Evolutionary conservation across 2,113 vertebrate genomes (phyloP), one percentile per base, ranked within the genome.

Genomic region (Megaleporinus macrocephalus): DNA sequence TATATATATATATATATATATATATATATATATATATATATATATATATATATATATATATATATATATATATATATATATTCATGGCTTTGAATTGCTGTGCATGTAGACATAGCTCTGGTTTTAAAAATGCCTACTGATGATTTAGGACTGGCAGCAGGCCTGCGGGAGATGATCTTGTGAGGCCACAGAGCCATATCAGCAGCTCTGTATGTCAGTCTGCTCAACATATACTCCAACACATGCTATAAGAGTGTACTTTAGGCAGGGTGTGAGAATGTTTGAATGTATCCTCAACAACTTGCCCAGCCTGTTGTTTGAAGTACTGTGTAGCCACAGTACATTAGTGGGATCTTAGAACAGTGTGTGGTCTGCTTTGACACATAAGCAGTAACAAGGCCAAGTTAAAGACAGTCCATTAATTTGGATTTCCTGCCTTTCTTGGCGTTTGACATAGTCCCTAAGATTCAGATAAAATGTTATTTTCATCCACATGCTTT

Each of bases 211-310:
- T 22, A 22, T 22, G 49, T 18, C 15, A 16, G 13, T 33, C 3
- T 22, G 26, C 36, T 11, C 33, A 51, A 68, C 71, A 71, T 36
- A 70, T 70, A 66, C 49, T 55, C 16, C 16, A 53, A 57, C 22
- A 68, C 22, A 68, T 20, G 63, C 29, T 69, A 1, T 9, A 22
- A 68, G n/a, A 12, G 51, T 79, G 51, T 53, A 70, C 11, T 70
- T 44, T 69, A 59, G 16, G 53, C 20, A 59, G 49, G 78, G 62
- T 41, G 61, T 69, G 61, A 81, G 18, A 22, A 57, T 18, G 27
- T 53, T 14, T 78, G 44, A 66, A 66, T 33, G 51, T 16, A 11
- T 27, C 26, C 59, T 55, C 26, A 29, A n/a, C n/a, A 24, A 78
- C 33, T 15, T 36, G 3, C 47, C 5, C 74, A 63, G 59, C 9